A percentile compares a stretch with the other conserved stretches of the same genome.
Evolutionary conservation across 1,140 invertebrate species (phyloP).

Genomic region (Heliothis subflexa): DNA sequence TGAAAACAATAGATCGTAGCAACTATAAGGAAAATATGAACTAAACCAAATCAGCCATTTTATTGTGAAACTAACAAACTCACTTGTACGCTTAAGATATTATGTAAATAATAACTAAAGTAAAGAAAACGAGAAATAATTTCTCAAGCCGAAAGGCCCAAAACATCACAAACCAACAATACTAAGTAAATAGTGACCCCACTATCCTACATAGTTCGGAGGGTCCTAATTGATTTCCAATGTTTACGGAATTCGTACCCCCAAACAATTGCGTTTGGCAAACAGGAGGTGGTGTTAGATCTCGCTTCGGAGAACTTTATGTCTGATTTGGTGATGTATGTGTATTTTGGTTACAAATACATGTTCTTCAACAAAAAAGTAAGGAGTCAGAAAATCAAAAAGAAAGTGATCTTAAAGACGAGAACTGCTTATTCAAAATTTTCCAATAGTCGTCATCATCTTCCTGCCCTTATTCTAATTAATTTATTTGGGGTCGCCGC

Average conservation of each 20-base stretch:
- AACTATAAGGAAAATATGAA: no score
- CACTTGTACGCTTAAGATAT: no score
- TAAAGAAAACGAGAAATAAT: not conserved
- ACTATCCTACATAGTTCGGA: constrained; percentile 29
- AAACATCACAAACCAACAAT: constrained; percentile 17
- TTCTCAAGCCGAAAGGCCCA: not conserved
- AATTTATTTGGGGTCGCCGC: no score
- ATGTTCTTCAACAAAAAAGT: not conserved
- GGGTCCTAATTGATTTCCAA: constrained; percentile 53
- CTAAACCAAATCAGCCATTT: no score
- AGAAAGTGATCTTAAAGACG: no score
- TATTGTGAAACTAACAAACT: no score
- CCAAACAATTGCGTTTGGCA: constrained; percentile 38
- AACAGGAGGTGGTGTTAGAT: constrained; percentile 15
- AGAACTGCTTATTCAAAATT: no score
- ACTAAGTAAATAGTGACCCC: constrained; percentile 42
- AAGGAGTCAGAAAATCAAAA: no score
- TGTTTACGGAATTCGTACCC: constrained; percentile 43
- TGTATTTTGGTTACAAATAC: not conserved
- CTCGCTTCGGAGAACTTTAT: not conserved
- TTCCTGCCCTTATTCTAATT: no score
- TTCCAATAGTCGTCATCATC: no score
- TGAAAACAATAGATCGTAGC: no score
- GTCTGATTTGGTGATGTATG: not conserved
- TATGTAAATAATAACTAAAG: no score